Evolutionary conservation across 1,140 invertebrate species (phyloP), one percentile per base, ranked within the genome.

Genomic region (Zophobas atratus): DNA sequence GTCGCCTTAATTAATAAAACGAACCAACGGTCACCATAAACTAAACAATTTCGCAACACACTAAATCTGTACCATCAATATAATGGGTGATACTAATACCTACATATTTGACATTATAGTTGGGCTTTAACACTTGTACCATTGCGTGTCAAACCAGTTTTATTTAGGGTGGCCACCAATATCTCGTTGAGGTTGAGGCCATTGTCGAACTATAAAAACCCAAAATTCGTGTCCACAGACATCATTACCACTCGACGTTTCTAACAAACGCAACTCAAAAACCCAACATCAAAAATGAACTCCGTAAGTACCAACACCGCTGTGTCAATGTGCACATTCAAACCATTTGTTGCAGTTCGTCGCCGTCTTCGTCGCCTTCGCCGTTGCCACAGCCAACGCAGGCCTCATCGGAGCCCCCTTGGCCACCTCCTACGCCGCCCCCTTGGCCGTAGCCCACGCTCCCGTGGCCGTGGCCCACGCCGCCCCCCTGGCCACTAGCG

Each of bases 341-440:
- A 43, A 36, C 43, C 39, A 39, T 43, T 51, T 20, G 3, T 67
- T 67, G 1, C 41, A 67, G 60, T 67, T 43, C 20, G 39, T 67
- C 2, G 60, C 56, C 56, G 46, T 73, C 49, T 56, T 73, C 35
- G 71, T 73, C 2, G 71, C 71, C 35, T 55, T 73, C 49, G 71
- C 71, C 55, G 71, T 73, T 56, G 71, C 71, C 49, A 43, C 71
- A 48, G 71, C 71, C 55, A 73, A 73, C 55, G 71, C 71, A 8
- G 71, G 71, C 1, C 36, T 41, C 38, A 20, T 73, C 35, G 71
- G 71, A 38, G 71, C 71, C 32, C 71, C 71, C 48, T 43, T 67
- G 8, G 60, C 60, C 32, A 39, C 60, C 20, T n/a, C 60, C 38
- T n/a, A 20, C 39, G 39, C 39, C 39, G 60, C 60, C 32, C 55